Base-by-base conservation (phyloP, 2,113 vertebrate genomes). In the Benthochromis sp. region DNA sequence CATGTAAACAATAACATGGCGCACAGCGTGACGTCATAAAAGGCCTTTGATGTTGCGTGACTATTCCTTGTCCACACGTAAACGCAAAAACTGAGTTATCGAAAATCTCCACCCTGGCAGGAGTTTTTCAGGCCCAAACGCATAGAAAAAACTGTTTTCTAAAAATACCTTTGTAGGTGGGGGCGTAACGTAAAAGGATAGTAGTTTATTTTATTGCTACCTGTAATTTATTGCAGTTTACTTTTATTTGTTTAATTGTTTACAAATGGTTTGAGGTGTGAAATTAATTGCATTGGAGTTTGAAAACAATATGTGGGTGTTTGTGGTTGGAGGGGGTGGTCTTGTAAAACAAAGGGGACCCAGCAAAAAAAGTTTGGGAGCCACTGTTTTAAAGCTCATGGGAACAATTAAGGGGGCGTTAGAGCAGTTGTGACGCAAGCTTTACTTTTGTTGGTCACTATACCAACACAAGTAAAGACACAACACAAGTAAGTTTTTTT, bases 151-250 rank as follows among this genome's bases (percentile, higher is more conserved):
- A 10, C 0, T 0, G 29, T 34, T 61, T 61, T 61, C 59, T 34
- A 7, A 63, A 63, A 63, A 19, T 63, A 63, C 59, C 29, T 19
- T 6, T 63, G 59, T 63, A 63, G 29, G 29, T 63, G 59, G 16
- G 29, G 4, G 16, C 5, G 5, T 61, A 19, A 61, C 29, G 5
- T 61, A 6, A 61, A 61, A 61, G 57, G 16, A 34, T 34, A 34
- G 24, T 29, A 57, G 14, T 61, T 63, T 11, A 11, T 63, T 63
- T 63, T 63, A 63, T 34, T 34, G 29, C 29, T 63, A 63, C 29
- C 29, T 34, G 59, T 34, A 63, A 34, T 63, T 34, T 63, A 63
- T 63, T 63, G 59, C 29, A 63, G 29, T 63, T 63, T 63, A 63
- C 29, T 0, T 61, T 63, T 61, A 61, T 61, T 61, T 61, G 7